Evolutionary conservation across 2,888 invertebrate species (phyloP).

Genomic region (Acronicta psi): DNA sequence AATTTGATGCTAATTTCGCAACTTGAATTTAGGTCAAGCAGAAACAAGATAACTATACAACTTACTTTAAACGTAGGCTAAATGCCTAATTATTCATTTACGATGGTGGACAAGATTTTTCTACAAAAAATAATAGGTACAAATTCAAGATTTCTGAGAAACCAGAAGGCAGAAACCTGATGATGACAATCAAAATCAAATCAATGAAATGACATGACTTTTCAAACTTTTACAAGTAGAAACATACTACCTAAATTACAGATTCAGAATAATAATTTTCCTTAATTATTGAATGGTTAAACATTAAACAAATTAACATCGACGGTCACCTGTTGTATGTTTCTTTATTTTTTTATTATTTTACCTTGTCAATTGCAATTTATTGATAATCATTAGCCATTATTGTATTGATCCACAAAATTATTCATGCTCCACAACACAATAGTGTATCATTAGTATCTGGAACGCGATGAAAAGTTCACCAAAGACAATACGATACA

Average conservation of each 20-base stretch:
- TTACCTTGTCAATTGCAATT: too few species aligned
- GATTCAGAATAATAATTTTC: background rate
- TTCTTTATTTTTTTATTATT: background rate
- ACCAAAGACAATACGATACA: slow-evolving; percentile 4
- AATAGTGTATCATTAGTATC: background rate
- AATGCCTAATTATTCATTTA: slow-evolving; percentile 40
- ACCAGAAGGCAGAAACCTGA: slow-evolving; percentile 1
- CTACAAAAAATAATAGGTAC: slow-evolving; percentile 35
- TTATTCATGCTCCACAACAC: background rate
- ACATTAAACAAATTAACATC: background rate
- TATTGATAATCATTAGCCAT: background rate
- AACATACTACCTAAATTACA: slow-evolving; percentile 8
- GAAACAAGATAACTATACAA: slow-evolving; percentile 17
- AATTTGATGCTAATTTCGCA: slow-evolving; percentile 5
- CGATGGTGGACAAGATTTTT: slow-evolving; percentile 25
- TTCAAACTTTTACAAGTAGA: background rate
- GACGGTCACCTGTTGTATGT: background rate
- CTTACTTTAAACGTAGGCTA: slow-evolving; percentile 61
- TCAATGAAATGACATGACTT: slow-evolving; percentile 49
- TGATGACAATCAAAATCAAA: slow-evolving; percentile 34
- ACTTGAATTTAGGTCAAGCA: slow-evolving; percentile 4
- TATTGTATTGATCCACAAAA: background rate
- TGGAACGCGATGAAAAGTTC: slow-evolving; percentile 4
- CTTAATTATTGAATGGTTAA: background rate
- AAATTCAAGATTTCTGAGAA: slow-evolving; percentile 24